Conservation (phyloP, 2,797 vertebrate species). For the Dendrocincla fuliginosa region DNA sequence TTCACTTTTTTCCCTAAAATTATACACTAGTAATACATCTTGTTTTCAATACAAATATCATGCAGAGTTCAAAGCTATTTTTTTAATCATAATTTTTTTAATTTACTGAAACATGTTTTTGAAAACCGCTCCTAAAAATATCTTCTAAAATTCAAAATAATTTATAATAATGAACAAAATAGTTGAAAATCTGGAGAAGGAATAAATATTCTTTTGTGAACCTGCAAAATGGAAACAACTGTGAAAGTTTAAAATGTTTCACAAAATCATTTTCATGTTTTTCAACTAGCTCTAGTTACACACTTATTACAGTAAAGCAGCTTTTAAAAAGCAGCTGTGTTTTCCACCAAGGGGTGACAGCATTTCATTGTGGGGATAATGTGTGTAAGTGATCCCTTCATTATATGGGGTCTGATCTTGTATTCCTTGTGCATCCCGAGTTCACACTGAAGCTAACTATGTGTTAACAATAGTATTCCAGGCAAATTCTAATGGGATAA, state of each 20-base stretch:
- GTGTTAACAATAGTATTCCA: constrained; percentile 18
- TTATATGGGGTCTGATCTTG: constrained; percentile 43
- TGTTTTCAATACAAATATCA: neutral
- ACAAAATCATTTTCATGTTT: neutral
- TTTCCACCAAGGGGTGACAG: constrained; percentile 44
- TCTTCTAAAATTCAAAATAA: neutral
- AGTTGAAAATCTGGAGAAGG: neutral
- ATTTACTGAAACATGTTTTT: neutral
- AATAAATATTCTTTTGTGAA: neutral
- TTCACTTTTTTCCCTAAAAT: neutral
- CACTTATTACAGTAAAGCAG: constrained; percentile 31
- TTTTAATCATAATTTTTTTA: neutral
- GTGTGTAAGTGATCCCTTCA: constrained; percentile 60
- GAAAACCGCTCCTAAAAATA: neutral
- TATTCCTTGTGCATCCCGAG: constrained; percentile 43
- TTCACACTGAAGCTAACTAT: constrained; percentile 21
- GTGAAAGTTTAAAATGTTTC: neutral
- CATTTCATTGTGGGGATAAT: constrained; percentile 46
- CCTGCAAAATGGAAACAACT: neutral
- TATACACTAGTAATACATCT: neutral
- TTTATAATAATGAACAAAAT: neutral
- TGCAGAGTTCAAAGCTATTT: neutral
- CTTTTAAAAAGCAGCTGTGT: constrained; percentile 55
- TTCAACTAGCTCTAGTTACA: constrained; percentile 1
- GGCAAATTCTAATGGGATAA: constrained; percentile 38